A percentile compares a stretch with the other conserved stretches of the same genome.
phyloP scores from a whole-genome alignment of 1,140 invertebrate genomes.

The Drosophila pruinosa region DNA sequence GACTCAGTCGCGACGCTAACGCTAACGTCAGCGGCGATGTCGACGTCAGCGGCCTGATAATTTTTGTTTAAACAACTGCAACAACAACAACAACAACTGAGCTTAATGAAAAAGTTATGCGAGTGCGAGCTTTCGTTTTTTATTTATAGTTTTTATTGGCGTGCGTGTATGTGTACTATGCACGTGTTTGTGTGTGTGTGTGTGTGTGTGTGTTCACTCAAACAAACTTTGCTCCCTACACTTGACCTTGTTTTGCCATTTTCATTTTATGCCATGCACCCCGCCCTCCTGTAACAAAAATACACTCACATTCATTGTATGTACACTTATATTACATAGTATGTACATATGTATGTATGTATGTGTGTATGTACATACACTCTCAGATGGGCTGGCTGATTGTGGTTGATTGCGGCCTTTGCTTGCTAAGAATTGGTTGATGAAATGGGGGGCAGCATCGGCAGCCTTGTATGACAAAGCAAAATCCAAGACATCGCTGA shows the following conservation, averaged over 20 bases:
- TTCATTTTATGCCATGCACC: constrained; percentile 62
- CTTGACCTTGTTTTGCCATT: constrained; percentile 80
- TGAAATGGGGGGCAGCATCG: constrained; percentile 22
- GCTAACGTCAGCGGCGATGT: constrained; percentile 8
- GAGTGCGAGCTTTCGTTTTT: constrained; percentile 42
- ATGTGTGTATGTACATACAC: constrained; percentile 4
- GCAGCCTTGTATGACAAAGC: constrained; percentile 53
- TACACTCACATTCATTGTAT: constrained; percentile 25
- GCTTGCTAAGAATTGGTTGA: background rate
- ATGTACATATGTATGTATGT: background rate
- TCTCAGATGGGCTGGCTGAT: constrained; percentile 52
- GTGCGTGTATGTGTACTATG: constrained; percentile 7
- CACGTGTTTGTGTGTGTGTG: background rate
- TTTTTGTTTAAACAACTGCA: constrained; percentile 56
- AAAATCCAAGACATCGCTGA: constrained; percentile 52
- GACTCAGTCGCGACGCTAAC: constrained; percentile 12
- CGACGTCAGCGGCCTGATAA: constrained; percentile 22
- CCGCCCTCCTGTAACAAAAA: background rate
- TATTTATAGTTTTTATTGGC: constrained; percentile 21
- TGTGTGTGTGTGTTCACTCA: constrained; percentile 53
- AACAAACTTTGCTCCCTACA: constrained; percentile 80
- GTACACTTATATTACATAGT: no score
- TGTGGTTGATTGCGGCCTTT: constrained; percentile 53
- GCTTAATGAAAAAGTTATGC: constrained; percentile 62
- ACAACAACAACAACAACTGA: constrained; percentile 20